Conservation (phyloP, 2,888 invertebrate species). For the Tyria jacobaeae region DNA sequence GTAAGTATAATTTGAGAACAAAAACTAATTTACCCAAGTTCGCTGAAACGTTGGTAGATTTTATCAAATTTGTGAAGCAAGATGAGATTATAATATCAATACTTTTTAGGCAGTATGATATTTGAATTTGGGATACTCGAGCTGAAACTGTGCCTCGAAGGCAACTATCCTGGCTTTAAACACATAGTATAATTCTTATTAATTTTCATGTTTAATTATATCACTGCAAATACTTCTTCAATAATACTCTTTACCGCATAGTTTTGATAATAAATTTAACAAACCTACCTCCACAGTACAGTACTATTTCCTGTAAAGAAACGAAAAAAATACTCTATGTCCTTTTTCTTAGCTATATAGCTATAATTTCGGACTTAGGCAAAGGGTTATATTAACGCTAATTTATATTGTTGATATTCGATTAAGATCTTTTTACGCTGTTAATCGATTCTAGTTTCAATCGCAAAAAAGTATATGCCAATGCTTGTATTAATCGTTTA, state of each 20-base stretch:
- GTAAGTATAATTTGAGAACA: constrained; percentile 43
- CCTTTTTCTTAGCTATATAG: no score
- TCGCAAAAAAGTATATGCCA: neutral
- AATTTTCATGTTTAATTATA: neutral
- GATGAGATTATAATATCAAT: constrained; percentile 11
- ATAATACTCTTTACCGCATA: neutral
- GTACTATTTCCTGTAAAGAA: no score
- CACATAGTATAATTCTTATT: no score
- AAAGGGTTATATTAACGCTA: no score
- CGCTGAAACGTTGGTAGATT: constrained; percentile 22
- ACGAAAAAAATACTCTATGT: no score
- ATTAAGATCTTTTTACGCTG: no score
- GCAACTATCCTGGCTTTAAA: neutral
- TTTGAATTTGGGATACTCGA: neutral
- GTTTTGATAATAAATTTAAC: neutral
- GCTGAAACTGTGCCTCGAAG: neutral
- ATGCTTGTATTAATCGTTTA: neutral
- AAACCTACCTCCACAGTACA: no score
- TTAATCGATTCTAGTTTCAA: no score
- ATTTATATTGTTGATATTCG: no score
- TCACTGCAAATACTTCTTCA: neutral
- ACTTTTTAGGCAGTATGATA: neutral
- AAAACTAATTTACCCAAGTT: constrained; percentile 46
- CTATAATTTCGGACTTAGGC: no score
- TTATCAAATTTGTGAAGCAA: constrained; percentile 18